Base-by-base conservation (phyloP, 2,797 vertebrate genomes). In the Tenualosa thibaudeaui region DNA sequence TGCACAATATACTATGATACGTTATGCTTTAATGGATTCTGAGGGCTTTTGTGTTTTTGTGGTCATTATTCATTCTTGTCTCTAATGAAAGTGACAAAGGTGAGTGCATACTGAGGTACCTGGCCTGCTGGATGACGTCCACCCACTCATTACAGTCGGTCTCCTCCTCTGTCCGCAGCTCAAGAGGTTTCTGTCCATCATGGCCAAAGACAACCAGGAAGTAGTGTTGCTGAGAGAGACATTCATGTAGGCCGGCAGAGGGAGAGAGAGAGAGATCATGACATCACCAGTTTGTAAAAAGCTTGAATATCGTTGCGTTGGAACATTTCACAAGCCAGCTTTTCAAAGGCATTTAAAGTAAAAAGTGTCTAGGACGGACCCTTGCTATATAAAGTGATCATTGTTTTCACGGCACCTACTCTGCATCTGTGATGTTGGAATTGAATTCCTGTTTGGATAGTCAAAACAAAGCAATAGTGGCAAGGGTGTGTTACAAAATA, bases 131-230 rank as follows among this genome's bases (percentile, higher is more conserved):
- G 94, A 99, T 97, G 89, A 93, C 96, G 88, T 98, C 97, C 92
- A 99, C 97, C 98, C 98, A 99, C 89, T 98, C 97, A 2, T 95
- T 96, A 82, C 98, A 97, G 43, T 98, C 97, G 1, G 88, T 89
- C 89, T 98, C 97, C 37, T 99, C 98, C 56, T 99, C 98, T 0
- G 97, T 96, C 82, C 97, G 96, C 86, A 99, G 95, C 89, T 99
- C 98, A 94, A 99, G 90, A 43, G 98, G 96, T 85, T 98, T 99
- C 94, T 99, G 98, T 75, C 97, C 97, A 86, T 99, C 98, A 0
- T 99, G 98, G 83, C 98, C 98, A 85, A 99, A 99, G 85, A 97
- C 92, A 88, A 99, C 94, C 89, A 97, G 97, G 90, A 99, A 98
- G 93, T 98, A 97, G 91, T 97, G 96, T 98, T 99, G 71, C 71